phyloP scores from a whole-genome alignment of 1,140 invertebrate genomes.

The Neelides sp. region DNA sequence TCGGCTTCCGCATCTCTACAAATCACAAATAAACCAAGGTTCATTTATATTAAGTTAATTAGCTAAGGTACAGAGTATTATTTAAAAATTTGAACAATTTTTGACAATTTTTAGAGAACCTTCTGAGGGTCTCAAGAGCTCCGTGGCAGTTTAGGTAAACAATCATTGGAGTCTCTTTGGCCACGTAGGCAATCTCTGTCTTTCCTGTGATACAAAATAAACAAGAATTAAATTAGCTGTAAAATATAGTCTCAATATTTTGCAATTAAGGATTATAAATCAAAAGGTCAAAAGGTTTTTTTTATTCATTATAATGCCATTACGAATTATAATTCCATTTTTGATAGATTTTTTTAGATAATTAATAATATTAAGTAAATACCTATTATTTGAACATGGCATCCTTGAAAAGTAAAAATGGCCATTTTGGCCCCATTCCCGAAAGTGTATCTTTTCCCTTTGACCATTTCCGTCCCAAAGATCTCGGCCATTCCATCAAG shows the following conservation, averaged over 20 bases:
- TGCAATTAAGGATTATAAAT: conserved; percentile 83
- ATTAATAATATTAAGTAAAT: neutral
- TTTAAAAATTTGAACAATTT: neutral
- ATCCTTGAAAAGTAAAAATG: conserved; percentile 92
- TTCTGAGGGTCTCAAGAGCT: conserved; percentile 55
- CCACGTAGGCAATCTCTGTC: conserved; percentile 83
- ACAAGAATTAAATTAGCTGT: conserved; percentile 89
- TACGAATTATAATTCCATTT: conserved; percentile 11
- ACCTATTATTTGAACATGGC: conserved; percentile 57
- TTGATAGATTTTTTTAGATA: too few relatives aligned
- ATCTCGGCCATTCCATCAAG: conserved; percentile 84
- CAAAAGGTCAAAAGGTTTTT: conserved; percentile 92
- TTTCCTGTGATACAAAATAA: conserved; percentile 68
- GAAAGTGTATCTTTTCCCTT: conserved; percentile 86
- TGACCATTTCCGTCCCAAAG: conserved; percentile 91
- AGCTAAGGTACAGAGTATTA: neutral
- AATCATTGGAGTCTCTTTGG: conserved; percentile 88
- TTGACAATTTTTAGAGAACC: conserved; percentile 12
- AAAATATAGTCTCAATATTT: conserved; percentile 73
- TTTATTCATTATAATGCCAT: conserved; percentile 48
- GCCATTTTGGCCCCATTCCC: conserved; percentile 82
- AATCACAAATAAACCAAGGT: neutral
- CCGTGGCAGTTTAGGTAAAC: conserved; percentile 91
- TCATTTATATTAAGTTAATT: neutral
- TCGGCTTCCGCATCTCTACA: conserved; percentile 25